Conservation (phyloP, 1,140 invertebrate genomes). For the Agraylea sexmaculata region DNA sequence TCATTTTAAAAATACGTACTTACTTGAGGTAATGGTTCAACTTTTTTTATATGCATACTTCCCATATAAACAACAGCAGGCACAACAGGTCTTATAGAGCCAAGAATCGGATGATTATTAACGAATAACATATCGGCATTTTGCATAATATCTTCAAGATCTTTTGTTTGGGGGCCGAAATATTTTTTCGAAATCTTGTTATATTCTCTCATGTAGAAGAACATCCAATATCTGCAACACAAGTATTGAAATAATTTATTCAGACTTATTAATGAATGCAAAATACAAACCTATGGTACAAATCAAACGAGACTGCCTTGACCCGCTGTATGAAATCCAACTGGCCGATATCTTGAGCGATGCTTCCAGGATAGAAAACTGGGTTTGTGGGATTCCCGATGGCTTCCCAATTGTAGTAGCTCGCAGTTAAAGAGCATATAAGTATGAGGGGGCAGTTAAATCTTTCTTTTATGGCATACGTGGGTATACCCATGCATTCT, state of each 20-base stretch:
- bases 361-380: constrained; percentile 29
- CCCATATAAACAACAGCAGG: constrained; percentile 30
- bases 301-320: not conserved
- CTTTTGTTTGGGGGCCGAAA: constrained; percentile 26
- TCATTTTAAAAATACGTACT: constrained; percentile 4
- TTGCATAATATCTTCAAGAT: constrained; percentile 27
- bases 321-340: not conserved
- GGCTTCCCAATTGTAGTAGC: constrained; percentile 15
- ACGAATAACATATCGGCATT: constrained; percentile 35
- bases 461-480: constrained; percentile 26
- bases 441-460: constrained; percentile 31
- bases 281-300: not conserved
- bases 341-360: not conserved
- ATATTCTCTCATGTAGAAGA: constrained; percentile 7
- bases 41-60: constrained; percentile 27
- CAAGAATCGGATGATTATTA: constrained; percentile 29
- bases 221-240: constrained; percentile 9
- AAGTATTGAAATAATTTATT: not conserved
- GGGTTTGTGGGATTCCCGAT: constrained; percentile 35
- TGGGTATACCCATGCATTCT: constrained; percentile 22
- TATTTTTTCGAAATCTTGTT: constrained; percentile 25
- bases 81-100: constrained; percentile 25
- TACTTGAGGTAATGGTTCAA: constrained; percentile 7
- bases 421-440: constrained; percentile 26
- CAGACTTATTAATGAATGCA: constrained; percentile 5